These are phyloP conservation scores for Spinus olivaceus DNA, from an alignment of 2,797 vertebrate genomes.

Conservation along the genomic window DNA sequence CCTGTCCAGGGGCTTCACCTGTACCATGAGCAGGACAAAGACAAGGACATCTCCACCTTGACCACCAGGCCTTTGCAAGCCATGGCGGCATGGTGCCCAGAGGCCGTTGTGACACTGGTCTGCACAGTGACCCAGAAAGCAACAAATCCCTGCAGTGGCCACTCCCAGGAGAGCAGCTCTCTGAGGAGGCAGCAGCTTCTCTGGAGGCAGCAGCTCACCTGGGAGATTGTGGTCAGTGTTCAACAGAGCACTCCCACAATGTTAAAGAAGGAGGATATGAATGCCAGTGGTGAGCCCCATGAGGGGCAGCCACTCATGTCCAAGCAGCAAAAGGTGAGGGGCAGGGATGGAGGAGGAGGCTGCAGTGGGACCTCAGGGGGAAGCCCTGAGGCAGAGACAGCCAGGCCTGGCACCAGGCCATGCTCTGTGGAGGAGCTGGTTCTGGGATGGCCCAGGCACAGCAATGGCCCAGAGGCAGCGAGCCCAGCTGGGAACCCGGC, in stretches of 20 bases:
- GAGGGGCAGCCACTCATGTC: no score
- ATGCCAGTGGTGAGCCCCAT: accelerated
- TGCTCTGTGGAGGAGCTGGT: accelerated
- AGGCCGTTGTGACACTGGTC: accelerated
- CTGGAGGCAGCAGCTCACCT: neutral
- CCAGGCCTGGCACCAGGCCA: neutral
- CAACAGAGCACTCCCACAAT: neutral
- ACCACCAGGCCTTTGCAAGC: neutral
- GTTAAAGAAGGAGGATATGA: accelerated
- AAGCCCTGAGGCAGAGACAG: neutral
- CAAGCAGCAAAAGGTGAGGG: accelerated
- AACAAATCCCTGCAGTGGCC: neutral
- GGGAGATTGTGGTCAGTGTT: no score
- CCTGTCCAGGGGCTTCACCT: accelerated
- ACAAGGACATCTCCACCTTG: accelerated
- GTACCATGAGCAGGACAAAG: neutral
- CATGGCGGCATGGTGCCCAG: accelerated
- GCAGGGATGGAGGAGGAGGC: accelerated
- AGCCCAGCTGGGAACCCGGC: neutral
- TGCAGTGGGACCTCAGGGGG: neutral
- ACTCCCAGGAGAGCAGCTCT: neutral
- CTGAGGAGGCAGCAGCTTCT: neutral
- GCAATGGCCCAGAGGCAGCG: neutral
- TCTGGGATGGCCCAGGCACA: neutral
- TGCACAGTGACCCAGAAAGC: accelerated